Conservation (phyloP, 1,140 invertebrate genomes). For the Caerostris darwini region DNA sequence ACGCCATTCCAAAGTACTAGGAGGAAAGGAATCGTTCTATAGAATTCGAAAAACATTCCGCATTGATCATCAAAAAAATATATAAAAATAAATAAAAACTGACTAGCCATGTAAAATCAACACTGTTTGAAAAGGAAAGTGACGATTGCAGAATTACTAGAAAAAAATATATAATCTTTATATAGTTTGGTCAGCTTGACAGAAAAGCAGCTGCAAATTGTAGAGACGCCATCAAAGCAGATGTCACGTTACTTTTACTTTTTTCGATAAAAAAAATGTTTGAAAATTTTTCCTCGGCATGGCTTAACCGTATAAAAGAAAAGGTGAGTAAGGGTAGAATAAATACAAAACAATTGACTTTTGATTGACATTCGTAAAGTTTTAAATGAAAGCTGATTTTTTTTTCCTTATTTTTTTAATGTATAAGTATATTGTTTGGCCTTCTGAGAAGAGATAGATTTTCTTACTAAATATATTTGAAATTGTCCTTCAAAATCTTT, state of each 20-base stretch:
- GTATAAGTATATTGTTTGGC: too few species aligned
- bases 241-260: not conserved
- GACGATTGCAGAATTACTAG: not conserved
- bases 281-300: not conserved
- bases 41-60: not conserved
- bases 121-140: not conserved
- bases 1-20: too few species aligned
- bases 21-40: not conserved
- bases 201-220: not conserved
- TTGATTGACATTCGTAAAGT: not conserved
- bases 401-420: not conserved
- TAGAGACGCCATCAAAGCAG: not conserved
- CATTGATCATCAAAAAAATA: not conserved
- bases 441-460: too few species aligned
- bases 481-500: too few species aligned
- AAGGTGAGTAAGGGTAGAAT: not conserved
- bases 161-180: not conserved
- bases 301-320: not conserved
- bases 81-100: not conserved
- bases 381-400: not conserved
- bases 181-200: not conserved
- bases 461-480: too few species aligned
- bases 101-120: not conserved
- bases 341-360: not conserved
- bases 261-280: not conserved